These are phyloP conservation scores for Ecliptopera silaceata DNA, from an alignment of 2,888 invertebrate species.

Conservation along the genomic window DNA sequence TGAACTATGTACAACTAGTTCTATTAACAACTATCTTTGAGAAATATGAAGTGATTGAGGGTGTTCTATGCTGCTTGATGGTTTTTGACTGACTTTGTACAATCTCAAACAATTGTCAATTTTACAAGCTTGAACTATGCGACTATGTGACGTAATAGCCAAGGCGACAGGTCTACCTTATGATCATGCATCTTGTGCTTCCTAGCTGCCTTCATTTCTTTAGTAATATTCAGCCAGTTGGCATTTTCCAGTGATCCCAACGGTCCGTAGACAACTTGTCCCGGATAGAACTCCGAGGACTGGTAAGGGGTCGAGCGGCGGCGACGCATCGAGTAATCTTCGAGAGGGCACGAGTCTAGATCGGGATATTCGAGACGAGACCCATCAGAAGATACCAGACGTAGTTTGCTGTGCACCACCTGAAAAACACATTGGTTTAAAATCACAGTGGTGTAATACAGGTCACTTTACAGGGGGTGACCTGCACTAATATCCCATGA, in stretches of 20 bases:
- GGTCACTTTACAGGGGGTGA: slow-evolving; percentile 8
- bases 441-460: background rate
- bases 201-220: slow-evolving; percentile 86
- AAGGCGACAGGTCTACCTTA: slow-evolving; percentile 61
- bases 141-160: background rate
- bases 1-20: too few relatives aligned
- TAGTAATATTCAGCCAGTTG: slow-evolving; percentile 90
- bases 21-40: too few relatives aligned
- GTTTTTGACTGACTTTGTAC: background rate
- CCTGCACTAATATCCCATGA: slow-evolving; percentile 11
- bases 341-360: slow-evolving; percentile 86
- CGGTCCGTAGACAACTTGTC: slow-evolving; percentile 87
- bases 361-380: slow-evolving; percentile 86
- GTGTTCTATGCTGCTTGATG: background rate
- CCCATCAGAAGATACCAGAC: slow-evolving; percentile 86
- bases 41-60: too few relatives aligned
- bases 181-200: slow-evolving; percentile 83
- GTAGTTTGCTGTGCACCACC: slow-evolving; percentile 86
- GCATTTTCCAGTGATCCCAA: slow-evolving; percentile 89
- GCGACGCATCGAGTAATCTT: slow-evolving; percentile 87
- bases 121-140: background rate
- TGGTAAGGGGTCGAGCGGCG: slow-evolving; percentile 79
- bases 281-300: slow-evolving; percentile 76
- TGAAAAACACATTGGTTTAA: slow-evolving; percentile 35
- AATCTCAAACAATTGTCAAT: background rate